phyloP scores from a whole-genome alignment of 2,113 vertebrate genomes.

The Diglossa brunneiventris region DNA sequence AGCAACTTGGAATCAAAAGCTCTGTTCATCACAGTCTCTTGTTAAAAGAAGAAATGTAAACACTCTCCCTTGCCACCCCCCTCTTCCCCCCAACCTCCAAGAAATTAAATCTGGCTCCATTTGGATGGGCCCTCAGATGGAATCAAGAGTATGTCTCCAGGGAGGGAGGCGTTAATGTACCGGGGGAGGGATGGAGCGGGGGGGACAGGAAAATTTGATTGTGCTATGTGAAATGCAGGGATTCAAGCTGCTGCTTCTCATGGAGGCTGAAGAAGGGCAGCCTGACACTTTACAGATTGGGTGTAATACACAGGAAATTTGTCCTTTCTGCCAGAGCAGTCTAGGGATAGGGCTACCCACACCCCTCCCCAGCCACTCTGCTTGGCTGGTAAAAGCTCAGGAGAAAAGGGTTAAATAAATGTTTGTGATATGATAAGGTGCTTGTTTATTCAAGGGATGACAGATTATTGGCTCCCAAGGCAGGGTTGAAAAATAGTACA shows the following conservation, averaged over 20 bases:
- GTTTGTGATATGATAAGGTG: constrained; percentile 99
- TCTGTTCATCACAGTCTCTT: constrained; percentile 64
- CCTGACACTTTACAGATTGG: constrained; percentile 80
- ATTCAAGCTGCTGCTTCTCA: constrained; percentile 61
- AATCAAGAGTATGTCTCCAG: constrained; percentile 64
- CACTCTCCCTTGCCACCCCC: constrained; percentile 26
- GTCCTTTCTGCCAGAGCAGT: constrained; percentile 78
- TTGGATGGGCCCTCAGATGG: constrained; percentile 51
- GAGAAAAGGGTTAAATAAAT: constrained; percentile 99
- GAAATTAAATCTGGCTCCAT: constrained; percentile 73
- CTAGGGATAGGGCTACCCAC: constrained; percentile 69
- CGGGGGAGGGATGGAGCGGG: background rate
- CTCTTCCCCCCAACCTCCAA: background rate
- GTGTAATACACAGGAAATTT: constrained; percentile 77
- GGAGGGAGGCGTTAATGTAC: constrained; percentile 61
- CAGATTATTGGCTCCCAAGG: constrained; percentile 82
- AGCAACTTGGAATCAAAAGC: constrained; percentile 49
- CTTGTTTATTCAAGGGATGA: constrained; percentile 88
- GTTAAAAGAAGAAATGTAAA: constrained; percentile 77
- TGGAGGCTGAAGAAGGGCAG: constrained; percentile 52
- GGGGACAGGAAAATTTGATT: constrained; percentile 52
- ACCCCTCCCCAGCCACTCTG: constrained; percentile 74
- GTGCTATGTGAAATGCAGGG: constrained; percentile 58
- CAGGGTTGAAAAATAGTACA: constrained; percentile 80
- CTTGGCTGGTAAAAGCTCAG: constrained; percentile 79